Base-by-base conservation (phyloP, 2,888 invertebrate species). In the Sphaerophoria taeniata region DNA sequence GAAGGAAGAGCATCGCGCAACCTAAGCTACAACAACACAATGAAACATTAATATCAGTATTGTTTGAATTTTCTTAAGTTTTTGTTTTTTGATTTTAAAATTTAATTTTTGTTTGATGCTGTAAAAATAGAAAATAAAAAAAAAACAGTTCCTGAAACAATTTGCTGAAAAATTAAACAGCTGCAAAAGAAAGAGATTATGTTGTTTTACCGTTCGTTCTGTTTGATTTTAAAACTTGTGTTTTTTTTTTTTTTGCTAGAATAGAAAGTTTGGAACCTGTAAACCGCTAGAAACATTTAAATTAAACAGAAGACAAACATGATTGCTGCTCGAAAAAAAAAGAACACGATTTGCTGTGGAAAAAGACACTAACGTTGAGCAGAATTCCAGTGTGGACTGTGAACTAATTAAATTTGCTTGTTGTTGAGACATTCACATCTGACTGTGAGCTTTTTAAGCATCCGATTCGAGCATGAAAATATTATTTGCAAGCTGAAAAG, bases 11-110 rank as follows among this genome's bases (percentile, higher is more conserved):
- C 85, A 86, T 82, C 78, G 88, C 88, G 88, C 88, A 88, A 89
- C 89, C 89, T 89, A 89, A 89, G 89, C 89, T 98, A 98, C 97
- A 98, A 90, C 56, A 92, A 92, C 87, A 87, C 88, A 88, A 89
- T 74, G 88, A 88, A 89, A 88, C 88, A 88, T 88, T 65, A 81
- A 60, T 85, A 85, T 85, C 81, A 85, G 81, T 85, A 85, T 80
- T 75, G 80, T 80, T 84, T 80, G 80, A 49, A 70, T 76, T 81
- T 43, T 43, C 12, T 43, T 43, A 39, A 39, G 6, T 39, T 67
- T 76, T 75, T 78, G 70, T 11, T 51, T 11, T 51, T 53, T 72
- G 55, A 53, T 34, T 71, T 77, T 58, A 60, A 60, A 71, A 72
- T 69, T 63, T 73, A 78, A 63, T 78, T 53, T 70, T 72, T 81